These are phyloP conservation scores for Laodelphax striatellus DNA, from an alignment of 1,140 invertebrate genomes.

Conservation along the genomic window DNA sequence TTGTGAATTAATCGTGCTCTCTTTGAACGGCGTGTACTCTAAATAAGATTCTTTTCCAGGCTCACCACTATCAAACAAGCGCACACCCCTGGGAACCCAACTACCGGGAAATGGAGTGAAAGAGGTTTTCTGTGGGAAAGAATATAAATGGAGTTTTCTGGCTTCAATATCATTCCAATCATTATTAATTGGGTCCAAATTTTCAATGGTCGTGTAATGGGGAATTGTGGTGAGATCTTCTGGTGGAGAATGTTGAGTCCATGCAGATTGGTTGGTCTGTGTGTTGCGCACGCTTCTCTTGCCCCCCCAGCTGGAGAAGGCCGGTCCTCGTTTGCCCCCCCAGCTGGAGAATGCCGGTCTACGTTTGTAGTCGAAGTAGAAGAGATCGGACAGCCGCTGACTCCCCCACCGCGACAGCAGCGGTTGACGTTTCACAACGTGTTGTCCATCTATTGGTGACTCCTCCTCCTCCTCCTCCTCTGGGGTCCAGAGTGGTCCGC, in stretches of 20 bases:
- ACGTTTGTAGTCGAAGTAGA: slow-evolving; percentile 9
- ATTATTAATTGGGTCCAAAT: background rate
- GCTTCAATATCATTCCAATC: too few species aligned
- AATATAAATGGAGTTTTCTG: too few species aligned
- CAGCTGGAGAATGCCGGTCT: slow-evolving; percentile 18
- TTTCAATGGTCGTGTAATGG: background rate
- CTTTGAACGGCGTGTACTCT: too few species aligned
- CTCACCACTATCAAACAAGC: too few species aligned
- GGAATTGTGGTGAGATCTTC: background rate
- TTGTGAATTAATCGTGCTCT: too few species aligned
- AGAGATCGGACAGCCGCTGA: slow-evolving; percentile 7
- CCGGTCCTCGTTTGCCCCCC: slow-evolving; percentile 12
- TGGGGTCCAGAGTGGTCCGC: background rate
- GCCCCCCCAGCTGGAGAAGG: slow-evolving; percentile 20
- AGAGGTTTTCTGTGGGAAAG: too few species aligned
- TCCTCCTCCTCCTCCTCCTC: too few species aligned
- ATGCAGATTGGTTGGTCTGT: too few species aligned
- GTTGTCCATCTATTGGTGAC: background rate
- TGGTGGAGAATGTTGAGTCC: background rate
- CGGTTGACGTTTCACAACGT: background rate
- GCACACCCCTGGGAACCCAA: too few species aligned
- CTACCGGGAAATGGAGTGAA: too few species aligned
- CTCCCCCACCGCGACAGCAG: slow-evolving; percentile 18
- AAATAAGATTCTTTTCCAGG: too few species aligned
- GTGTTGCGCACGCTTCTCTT: slow-evolving; percentile 10